Percentiles rank a stretch among this genome's conserved stretches.
These are phyloP conservation scores for Arctocebus calabarensis DNA, from an alignment of 2,797 vertebrate genomes.

Conservation along the genomic window DNA sequence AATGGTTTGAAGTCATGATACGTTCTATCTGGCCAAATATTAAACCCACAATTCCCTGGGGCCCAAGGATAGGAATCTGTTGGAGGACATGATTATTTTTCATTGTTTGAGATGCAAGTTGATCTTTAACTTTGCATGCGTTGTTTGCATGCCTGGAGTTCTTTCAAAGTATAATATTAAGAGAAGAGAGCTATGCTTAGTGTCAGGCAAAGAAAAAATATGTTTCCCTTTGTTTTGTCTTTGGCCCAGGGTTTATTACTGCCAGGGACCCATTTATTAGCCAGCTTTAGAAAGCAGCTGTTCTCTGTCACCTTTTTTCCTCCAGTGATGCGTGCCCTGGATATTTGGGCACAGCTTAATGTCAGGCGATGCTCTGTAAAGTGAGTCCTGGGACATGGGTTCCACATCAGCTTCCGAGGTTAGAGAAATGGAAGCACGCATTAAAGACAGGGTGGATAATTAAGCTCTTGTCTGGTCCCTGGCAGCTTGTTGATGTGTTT, in stretches of 20 bases:
- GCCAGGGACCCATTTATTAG: conserved; percentile 56
- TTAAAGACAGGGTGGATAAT: conserved; percentile 80
- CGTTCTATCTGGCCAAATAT: not conserved
- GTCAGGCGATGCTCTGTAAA: conserved; percentile 72
- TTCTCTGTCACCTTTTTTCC: conserved; percentile 55
- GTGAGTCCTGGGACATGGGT: conserved; percentile 61
- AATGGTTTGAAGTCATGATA: not conserved
- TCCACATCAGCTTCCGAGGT: conserved; percentile 69
- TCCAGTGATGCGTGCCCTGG: conserved; percentile 58
- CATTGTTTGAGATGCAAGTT: conserved; percentile 21
- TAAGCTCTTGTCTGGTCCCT: conserved; percentile 76
- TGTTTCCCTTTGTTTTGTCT: conserved; percentile 72
- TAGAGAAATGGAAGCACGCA: conserved; percentile 60
- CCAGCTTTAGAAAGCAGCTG: conserved; percentile 76
- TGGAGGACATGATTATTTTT: not conserved
- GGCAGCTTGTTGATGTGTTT: conserved; percentile 82
- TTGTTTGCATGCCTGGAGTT: not conserved
- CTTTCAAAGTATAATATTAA: not conserved
- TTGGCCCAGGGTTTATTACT: conserved; percentile 63
- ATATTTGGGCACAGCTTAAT: conserved; percentile 72
- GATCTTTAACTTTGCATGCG: conserved; percentile 48
- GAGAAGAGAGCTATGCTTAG: conserved; percentile 18
- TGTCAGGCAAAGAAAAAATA: conserved; percentile 61
- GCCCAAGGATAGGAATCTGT: rapidly evolving
- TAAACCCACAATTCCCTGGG: conserved; percentile 58